Conservation (phyloP, 2,888 invertebrate species). For the Herminia tarsipennalis region DNA sequence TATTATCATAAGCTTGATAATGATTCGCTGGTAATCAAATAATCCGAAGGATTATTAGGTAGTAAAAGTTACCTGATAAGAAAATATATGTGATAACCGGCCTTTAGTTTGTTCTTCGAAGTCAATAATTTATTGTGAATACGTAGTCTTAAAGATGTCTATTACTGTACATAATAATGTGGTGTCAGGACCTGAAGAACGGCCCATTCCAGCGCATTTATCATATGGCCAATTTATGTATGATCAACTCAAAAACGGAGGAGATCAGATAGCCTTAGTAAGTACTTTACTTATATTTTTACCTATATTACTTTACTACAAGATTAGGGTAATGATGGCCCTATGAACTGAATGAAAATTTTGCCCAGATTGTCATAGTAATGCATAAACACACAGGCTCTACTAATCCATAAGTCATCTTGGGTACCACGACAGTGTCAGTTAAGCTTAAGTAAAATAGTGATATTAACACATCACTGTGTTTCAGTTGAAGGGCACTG, state of each 20-base stretch:
- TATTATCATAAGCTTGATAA: neutral
- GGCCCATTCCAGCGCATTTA: constrained; percentile 75
- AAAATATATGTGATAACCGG: constrained; percentile 12
- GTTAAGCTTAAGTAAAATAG: too few species aligned
- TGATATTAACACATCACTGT: too few species aligned
- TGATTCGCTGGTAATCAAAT: constrained; percentile 20
- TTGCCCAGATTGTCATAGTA: too few species aligned
- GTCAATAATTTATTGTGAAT: constrained; percentile 5
- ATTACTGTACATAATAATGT: constrained; percentile 69
- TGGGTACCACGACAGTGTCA: too few species aligned
- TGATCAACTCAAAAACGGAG: constrained; percentile 81
- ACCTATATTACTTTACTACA: too few species aligned
- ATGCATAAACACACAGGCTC: too few species aligned
- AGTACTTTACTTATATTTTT: constrained; percentile 36
- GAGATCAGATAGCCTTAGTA: constrained; percentile 79
- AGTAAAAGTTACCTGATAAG: constrained; percentile 15
- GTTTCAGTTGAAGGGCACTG: too few species aligned
- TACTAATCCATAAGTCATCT: too few species aligned
- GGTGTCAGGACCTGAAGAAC: constrained; percentile 75
- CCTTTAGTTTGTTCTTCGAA: constrained; percentile 14
- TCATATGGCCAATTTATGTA: constrained; percentile 83
- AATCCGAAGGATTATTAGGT: constrained; percentile 17
- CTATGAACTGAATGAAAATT: too few species aligned
- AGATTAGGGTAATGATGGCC: too few species aligned
- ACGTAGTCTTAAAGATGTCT: constrained; percentile 42